Base-by-base conservation (phyloP, 2,113 vertebrate genomes). In the Tachycineta bicolor region DNA sequence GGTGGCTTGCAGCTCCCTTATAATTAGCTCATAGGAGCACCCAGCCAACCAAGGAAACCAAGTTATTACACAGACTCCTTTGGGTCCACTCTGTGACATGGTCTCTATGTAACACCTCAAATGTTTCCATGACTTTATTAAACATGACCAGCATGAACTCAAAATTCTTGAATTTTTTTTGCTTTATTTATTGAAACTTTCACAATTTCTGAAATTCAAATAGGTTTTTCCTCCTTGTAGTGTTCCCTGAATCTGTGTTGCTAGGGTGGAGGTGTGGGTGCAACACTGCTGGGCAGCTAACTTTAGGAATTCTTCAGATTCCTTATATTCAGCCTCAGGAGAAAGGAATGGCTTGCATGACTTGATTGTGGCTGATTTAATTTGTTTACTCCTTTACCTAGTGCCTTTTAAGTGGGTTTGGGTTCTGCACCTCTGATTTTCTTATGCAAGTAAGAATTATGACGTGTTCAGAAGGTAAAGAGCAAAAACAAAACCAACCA, bases 1-100 rank as follows among this genome's bases (percentile, higher is more conserved):
- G 9, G 52, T 70, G 59, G 34, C 43, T 86, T 90, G 60, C 60
- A 71, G 56, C 44, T 90, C 69, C 76, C 37, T 92, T 79, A 41
- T 14, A 49, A 82, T 92, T 93, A 91, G 75, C 55, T 97, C 94
- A 96, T 58, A 90, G 59, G 29, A 93, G 33, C 15, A 46, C 25
- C 64, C 75, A 94, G 81, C 87, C 84, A 82, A 84, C 46, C 24
- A 0, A 84, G 39, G 43, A 74, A 58, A 50, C 8, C 0, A 9
- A 69, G 39, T 92, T 88, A 83, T 95, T 90, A 58, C 91, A 73
- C 47, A 67, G 82, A 33, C 29, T 96, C 92, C 90, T 94, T 41
- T 86, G 92, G 85, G 87, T 64, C 71, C 44, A 76, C 55, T 93
- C 80, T 8, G 33, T 69, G 87, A 95, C 84, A 59, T 6, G 26